A percentile compares a stretch with the other conserved stretches of the same genome.
phyloP scores from a whole-genome alignment of 2,888 invertebrate species.

The Tachina grossa region DNA sequence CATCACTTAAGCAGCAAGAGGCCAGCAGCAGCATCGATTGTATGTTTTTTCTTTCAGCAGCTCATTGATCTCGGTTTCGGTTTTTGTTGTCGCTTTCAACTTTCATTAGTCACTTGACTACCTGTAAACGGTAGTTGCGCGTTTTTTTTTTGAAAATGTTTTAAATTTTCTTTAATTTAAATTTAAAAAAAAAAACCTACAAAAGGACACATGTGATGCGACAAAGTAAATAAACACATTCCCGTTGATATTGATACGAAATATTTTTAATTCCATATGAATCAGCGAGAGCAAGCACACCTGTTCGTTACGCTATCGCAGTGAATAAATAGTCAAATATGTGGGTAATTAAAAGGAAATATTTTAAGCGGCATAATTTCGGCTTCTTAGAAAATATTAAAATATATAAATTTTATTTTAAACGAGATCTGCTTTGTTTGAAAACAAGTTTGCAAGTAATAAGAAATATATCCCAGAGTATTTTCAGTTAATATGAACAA shows the following conservation, averaged over 20 bases:
- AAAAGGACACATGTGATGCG: conserved; percentile 62
- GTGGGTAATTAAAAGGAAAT: conserved; percentile 23
- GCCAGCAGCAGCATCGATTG: conserved; percentile 15
- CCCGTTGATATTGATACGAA: conserved; percentile 37
- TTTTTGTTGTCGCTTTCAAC: conserved; percentile 39
- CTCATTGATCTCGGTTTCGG: conserved; percentile 39
- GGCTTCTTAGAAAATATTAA: conserved; percentile 13
- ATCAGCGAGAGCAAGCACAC: conserved; percentile 54
- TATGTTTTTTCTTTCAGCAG: conserved; percentile 6
- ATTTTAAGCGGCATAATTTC: conserved; percentile 4
- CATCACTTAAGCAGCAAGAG: conserved; percentile 62
- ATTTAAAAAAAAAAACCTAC: neutral
- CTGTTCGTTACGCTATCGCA: conserved; percentile 57
- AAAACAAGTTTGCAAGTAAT: neutral
- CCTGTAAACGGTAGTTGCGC: conserved; percentile 64
- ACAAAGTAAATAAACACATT: conserved; percentile 43
- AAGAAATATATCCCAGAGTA: neutral
- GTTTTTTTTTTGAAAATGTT: conserved; percentile 38
- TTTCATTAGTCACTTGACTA: conserved; percentile 52
- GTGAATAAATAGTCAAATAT: conserved; percentile 48
- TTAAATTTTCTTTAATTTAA: conserved; percentile 17
- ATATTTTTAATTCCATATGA: conserved; percentile 18
- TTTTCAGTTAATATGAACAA: neutral
- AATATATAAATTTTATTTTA: conserved; percentile 16
- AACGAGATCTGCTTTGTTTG: neutral